Evolutionary conservation across 2,113 vertebrate genomes (phyloP).

Genomic region (Ammodytes marinus): DNA sequence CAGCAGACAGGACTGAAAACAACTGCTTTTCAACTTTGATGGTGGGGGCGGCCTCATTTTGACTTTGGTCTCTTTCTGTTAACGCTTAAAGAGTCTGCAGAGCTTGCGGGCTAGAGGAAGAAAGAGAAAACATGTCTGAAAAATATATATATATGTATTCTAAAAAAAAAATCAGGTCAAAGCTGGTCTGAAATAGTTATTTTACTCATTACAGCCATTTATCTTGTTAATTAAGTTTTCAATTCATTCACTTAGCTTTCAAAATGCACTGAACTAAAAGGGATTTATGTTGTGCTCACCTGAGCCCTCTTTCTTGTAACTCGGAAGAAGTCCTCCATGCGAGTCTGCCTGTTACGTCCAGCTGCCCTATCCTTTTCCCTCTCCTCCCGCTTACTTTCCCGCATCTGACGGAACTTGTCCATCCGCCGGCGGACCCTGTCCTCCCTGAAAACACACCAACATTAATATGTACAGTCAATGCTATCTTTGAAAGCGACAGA

Average conservation of each 20-base stretch:
- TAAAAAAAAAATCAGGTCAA: too few species aligned
- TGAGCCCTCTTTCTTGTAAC: conserved; percentile 79
- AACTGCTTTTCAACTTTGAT: background rate
- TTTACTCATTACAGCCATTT: background rate
- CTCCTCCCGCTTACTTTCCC: conserved; percentile 59
- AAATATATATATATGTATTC: too few species aligned
- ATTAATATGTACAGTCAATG: background rate
- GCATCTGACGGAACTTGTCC: conserved; percentile 73
- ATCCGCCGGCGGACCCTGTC: conserved; percentile 76
- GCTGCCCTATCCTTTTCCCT: conserved; percentile 66
- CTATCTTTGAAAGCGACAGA: background rate
- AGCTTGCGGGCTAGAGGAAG: conserved; percentile 50
- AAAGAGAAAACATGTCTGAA: conserved; percentile 28
- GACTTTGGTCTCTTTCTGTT: conserved; percentile 69
- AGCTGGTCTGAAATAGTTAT: background rate
- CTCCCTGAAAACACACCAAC: conserved; percentile 66
- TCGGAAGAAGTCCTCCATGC: conserved; percentile 79
- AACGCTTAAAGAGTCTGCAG: conserved; percentile 32
- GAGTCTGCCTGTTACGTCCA: conserved; percentile 68
- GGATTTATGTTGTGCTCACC: conserved; percentile 45
- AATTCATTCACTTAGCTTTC: background rate
- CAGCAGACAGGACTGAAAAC: background rate
- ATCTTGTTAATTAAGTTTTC: background rate
- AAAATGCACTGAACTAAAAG: background rate
- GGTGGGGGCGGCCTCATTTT: conserved; percentile 40